phyloP scores from a whole-genome alignment of 1,140 invertebrate species.

The Ylistrum balloti region DNA sequence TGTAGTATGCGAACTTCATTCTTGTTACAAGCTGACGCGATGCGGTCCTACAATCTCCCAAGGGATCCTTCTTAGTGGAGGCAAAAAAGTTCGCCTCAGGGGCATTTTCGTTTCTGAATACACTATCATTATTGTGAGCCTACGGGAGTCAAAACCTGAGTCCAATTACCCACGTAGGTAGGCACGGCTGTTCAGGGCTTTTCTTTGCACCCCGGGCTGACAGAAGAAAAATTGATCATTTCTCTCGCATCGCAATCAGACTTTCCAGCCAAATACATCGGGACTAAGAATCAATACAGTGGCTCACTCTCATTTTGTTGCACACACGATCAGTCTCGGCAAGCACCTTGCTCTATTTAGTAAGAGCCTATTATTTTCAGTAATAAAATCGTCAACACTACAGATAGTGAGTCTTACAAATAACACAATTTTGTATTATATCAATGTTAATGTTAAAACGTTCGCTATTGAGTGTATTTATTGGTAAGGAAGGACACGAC shows the following conservation, averaged over 20 bases:
- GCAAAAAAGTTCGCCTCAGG: background rate
- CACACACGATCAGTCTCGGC: background rate
- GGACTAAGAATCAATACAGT: background rate
- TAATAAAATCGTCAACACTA: background rate
- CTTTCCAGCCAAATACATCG: slow-evolving; percentile 33
- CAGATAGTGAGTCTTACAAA: background rate
- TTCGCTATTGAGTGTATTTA: background rate
- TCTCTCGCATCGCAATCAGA: slow-evolving; percentile 5
- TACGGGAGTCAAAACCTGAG: background rate
- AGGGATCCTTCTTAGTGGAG: background rate
- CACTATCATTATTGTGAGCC: slow-evolving; percentile 9
- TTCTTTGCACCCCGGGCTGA: slow-evolving; percentile 38
- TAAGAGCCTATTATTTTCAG: background rate
- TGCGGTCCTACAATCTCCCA: background rate
- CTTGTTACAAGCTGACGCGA: background rate
- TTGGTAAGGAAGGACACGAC: background rate
- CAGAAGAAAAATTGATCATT: slow-evolving; percentile 35
- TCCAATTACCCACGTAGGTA: slow-evolving; percentile 5
- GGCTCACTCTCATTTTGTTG: background rate
- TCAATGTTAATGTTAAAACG: background rate
- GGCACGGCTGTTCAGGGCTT: background rate
- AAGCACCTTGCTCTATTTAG: background rate
- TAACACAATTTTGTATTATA: background rate
- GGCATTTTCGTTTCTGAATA: slow-evolving; percentile 35
- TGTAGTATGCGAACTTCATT: background rate